A percentile compares a stretch with the other conserved stretches of the same genome.
These are phyloP conservation scores for Emys orbicularis DNA, from an alignment of 2,797 vertebrate species.

Conservation along the genomic window DNA sequence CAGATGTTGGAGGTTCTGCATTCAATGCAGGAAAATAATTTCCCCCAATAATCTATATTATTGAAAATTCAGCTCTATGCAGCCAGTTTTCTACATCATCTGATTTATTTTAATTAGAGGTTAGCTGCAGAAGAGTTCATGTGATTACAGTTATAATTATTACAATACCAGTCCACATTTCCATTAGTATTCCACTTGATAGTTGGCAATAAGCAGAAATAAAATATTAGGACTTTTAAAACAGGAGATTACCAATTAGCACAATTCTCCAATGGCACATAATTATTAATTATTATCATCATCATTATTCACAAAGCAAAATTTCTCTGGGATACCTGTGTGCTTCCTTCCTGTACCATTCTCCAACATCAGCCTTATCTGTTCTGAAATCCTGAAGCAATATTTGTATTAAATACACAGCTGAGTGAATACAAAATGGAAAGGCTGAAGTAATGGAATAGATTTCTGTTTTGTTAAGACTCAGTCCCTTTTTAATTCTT, in stretches of 20 bases:
- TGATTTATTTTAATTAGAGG: constrained; percentile 79
- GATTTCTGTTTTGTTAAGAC: constrained; percentile 36
- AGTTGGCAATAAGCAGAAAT: constrained; percentile 79
- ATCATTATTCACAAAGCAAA: constrained; percentile 73
- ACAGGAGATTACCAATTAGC: constrained; percentile 79
- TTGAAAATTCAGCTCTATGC: constrained; percentile 71
- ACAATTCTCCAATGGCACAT: constrained; percentile 77
- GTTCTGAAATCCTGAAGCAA: constrained; percentile 67
- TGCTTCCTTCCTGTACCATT: constrained; percentile 51
- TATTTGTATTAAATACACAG: constrained; percentile 58
- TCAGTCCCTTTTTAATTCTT: not conserved
- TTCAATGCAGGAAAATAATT: constrained; percentile 68
- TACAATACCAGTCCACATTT: constrained; percentile 77
- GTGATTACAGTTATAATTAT: constrained; percentile 77
- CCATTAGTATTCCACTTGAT: constrained; percentile 77
- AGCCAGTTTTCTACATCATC: constrained; percentile 69
- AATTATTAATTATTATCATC: constrained; percentile 81
- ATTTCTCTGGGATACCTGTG: constrained; percentile 69
- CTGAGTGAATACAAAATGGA: constrained; percentile 46
- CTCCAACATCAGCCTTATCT: constrained; percentile 52
- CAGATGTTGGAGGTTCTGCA: not conserved
- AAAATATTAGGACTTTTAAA: constrained; percentile 83
- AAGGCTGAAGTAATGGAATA: not conserved
- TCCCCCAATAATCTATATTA: constrained; percentile 65
- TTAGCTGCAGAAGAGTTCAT: constrained; percentile 71